phyloP scores from a whole-genome alignment of 1,140 invertebrate genomes.

The Ceratina calcarata region DNA sequence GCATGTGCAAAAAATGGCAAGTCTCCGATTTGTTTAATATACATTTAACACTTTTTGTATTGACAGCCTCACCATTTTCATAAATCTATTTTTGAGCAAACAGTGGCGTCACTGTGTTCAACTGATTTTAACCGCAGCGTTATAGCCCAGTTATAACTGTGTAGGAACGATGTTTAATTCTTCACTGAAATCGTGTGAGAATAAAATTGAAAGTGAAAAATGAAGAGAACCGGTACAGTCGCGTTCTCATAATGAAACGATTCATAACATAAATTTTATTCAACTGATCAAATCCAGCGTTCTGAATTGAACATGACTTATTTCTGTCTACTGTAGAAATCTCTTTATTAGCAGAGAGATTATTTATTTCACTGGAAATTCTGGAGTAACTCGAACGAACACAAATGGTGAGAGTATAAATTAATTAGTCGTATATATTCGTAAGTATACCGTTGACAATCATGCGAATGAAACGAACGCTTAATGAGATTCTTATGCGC shows the following conservation, averaged over 20 bases:
- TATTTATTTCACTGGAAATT: neutral
- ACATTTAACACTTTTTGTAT: no score
- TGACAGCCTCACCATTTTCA: no score
- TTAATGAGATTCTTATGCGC: neutral
- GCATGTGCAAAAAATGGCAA: no score
- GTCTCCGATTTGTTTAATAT: no score
- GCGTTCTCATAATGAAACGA: neutral
- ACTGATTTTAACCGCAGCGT: no score
- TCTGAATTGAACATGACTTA: neutral
- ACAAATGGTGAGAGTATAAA: slow-evolving; percentile 49
- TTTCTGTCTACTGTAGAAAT: neutral
- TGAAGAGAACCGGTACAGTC: neutral
- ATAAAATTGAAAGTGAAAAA: slow-evolving; percentile 36
- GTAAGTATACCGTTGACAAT: neutral
- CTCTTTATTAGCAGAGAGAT: neutral
- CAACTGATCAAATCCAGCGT: neutral
- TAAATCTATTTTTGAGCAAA: no score
- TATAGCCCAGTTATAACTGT: neutral
- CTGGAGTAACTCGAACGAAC: neutral
- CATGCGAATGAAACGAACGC: neutral
- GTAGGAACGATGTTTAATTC: neutral
- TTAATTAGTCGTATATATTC: neutral
- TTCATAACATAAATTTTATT: neutral
- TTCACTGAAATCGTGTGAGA: neutral
- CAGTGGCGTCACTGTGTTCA: no score